Base-by-base conservation (phyloP, 35 echinoderm and acorn worm species). In the Chiridota heheva region DNA sequence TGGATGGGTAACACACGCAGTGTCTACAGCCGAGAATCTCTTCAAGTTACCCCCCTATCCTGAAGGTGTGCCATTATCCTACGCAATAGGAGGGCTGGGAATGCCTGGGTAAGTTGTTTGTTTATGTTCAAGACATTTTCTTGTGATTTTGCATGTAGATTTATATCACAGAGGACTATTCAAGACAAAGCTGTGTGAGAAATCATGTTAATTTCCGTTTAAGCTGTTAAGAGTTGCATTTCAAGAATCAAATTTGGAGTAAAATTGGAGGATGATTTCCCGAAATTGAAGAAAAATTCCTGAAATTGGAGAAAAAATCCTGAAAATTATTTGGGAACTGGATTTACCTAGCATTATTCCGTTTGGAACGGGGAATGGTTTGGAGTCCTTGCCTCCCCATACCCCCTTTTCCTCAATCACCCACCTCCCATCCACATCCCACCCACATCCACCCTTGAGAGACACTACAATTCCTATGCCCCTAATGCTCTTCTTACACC, bases 71-170 rank as follows among this genome's bases (percentile, higher is more conserved):
- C 81, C 88, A 7, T 44, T 67, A 7, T 85, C 88, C 16, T 30
- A 77, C 35, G 42, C 80, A 27, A 29, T 90, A 1, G 88, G 88
- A 40, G 44, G 61, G 2, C 42, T 90, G 24, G 80, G 88, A 10
- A 90, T 90, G 88, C 80, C 88, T 58, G 88, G 88, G 88, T 90
- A 71, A 77, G 81, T 20, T 60, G 29, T 49, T 37, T 18, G 28
- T 13, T 10, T 53, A 65, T 8, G 15, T 10, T 8, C 29, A 65
- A 28, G 7, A 10, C 15, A 18, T 10, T 31, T 15, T 18, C 7
- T 65, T 18, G 10, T 15, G 29, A 15, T 10, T 10, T 8, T 15
- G 30, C 7, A 18, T 8, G 28, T 15, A 65, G 28, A 15, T 8
- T 15, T 15, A 65, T 15, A 18, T 10, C 8, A 18, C 15, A 31